These are phyloP conservation scores for Stichodactyla mertensii DNA, from an alignment of 64 coral and sea anemone species.

Conservation along the genomic window DNA sequence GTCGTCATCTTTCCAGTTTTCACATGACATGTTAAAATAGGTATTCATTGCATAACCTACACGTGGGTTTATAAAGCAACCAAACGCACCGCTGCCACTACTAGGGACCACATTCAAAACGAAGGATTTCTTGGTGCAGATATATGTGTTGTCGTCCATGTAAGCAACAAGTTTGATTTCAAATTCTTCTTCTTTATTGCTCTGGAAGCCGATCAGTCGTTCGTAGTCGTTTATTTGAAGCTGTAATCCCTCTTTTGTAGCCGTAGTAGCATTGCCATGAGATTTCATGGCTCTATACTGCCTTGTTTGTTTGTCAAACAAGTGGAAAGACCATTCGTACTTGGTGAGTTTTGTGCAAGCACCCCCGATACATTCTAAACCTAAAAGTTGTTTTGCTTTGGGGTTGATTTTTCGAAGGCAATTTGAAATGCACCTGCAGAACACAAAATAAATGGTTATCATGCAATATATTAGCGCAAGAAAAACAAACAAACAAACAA, in stretches of 20 bases:
- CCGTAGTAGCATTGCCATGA: neutral
- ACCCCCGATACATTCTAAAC: constrained; percentile 10
- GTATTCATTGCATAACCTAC: constrained; percentile 18
- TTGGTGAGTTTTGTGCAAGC: neutral
- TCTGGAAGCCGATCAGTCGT: neutral
- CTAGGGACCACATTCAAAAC: neutral
- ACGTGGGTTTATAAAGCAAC: neutral
- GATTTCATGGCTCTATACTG: neutral
- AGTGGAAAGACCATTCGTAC: constrained; percentile 25
- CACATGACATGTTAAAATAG: constrained; percentile 19
- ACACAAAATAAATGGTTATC: neutral
- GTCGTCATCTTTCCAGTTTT: constrained; percentile 28
- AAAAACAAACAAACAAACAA: no score
- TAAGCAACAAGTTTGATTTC: neutral
- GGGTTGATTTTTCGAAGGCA: constrained; percentile 36
- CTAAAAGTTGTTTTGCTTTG: neutral
- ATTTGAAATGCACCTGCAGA: constrained; percentile 41
- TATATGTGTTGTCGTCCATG: neutral
- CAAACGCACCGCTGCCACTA: neutral
- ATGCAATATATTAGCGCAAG: neutral
- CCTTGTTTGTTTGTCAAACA: neutral
- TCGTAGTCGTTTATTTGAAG: neutral
- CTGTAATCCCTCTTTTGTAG: neutral
- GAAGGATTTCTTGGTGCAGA: neutral
- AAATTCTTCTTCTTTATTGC: constrained; percentile 13